Base-by-base conservation (phyloP, 2,113 vertebrate genomes). In the Stictonetta naevosa region DNA sequence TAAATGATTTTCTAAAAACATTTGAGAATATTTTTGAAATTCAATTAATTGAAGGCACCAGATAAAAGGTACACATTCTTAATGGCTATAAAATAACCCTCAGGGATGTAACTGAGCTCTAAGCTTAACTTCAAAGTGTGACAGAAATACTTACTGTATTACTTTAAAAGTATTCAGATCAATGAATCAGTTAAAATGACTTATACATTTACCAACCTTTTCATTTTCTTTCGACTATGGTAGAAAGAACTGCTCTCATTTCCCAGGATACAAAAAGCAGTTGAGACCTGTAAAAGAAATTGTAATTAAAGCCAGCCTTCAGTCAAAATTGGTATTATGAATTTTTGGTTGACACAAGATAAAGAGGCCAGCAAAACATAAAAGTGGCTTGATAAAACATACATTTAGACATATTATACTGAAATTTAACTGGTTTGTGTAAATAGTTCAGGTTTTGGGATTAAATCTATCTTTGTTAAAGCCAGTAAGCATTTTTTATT, bases 1-100 rank as follows among this genome's bases (percentile, higher is more conserved):
- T 86, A 93, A 95, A 96, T 94, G 90, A 94, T 97, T 97, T 98
- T 97, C 97, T 95, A 93, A 96, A 96, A 94, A 91, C 90, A 96
- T 97, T 98, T 97, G 95, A 95, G 97, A 97, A 98, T 97, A 97
- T 98, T 98, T 97, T 95, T 98, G 97, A 98, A 98, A 98, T 98
- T 98, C 98, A 98, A 98, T 98, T 98, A 98, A 98, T 98, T 97
- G 98, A 97, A 98, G 97, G 98, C 97, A 97, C 95, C 94, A 98
- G 98, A 98, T 98, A 98, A 98, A 98, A 98, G 98, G 98, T 97
- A 97, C 96, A 97, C 93, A 95, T 95, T 95, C 97, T 97, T 98
- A 98, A 98, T 98, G 97, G 98, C 97, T 98, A 95, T 96, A 98
- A 96, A 98, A 96, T 95, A 83, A 96, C 97, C 98, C 95, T 71